Conservation (phyloP, 2,888 invertebrate genomes). For the Sialis lutaria region DNA sequence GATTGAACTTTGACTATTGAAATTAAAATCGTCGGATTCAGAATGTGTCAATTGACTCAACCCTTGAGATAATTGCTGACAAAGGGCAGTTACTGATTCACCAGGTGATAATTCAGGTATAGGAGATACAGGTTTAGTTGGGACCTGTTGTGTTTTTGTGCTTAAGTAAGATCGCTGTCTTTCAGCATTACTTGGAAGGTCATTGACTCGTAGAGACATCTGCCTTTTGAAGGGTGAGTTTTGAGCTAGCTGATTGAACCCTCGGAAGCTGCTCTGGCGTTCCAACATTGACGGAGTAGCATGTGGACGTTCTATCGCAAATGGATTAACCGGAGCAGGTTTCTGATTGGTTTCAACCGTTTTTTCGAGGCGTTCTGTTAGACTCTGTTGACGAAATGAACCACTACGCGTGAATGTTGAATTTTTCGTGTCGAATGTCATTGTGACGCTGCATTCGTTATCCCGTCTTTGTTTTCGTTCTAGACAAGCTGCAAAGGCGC, state of each 20-base stretch:
- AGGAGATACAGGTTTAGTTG: constrained; percentile 41
- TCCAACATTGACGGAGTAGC: constrained; percentile 89
- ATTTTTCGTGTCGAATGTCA: constrained; percentile 80
- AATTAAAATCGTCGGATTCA: constrained; percentile 36
- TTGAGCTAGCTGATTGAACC: constrained; percentile 58
- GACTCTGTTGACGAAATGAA: constrained; percentile 71
- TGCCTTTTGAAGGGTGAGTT: constrained; percentile 92
- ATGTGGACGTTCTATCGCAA: constrained; percentile 89
- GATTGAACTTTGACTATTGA: constrained; percentile 34
- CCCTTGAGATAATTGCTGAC: constrained; percentile 56
- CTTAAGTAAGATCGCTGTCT: constrained; percentile 35
- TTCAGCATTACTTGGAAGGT: constrained; percentile 89
- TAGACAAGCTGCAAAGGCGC: constrained; percentile 95
- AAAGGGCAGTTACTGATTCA: constrained; percentile 52
- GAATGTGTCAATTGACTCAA: constrained; percentile 44
- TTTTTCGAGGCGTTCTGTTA: constrained; percentile 57
- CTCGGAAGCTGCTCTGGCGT: constrained; percentile 88
- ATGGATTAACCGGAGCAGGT: constrained; percentile 64
- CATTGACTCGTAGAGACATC: constrained; percentile 84
- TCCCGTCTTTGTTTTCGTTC: constrained; percentile 96
- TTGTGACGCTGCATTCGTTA: constrained; percentile 86
- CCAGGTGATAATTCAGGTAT: constrained; percentile 60
- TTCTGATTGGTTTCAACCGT: constrained; percentile 18
- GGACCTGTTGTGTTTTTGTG: constrained; percentile 15
- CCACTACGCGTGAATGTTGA: constrained; percentile 86